A percentile compares a stretch with the other conserved stretches of the same genome.
Evolutionary conservation across 2,113 vertebrate species (phyloP).

Genomic region (Delphinus delphis): DNA sequence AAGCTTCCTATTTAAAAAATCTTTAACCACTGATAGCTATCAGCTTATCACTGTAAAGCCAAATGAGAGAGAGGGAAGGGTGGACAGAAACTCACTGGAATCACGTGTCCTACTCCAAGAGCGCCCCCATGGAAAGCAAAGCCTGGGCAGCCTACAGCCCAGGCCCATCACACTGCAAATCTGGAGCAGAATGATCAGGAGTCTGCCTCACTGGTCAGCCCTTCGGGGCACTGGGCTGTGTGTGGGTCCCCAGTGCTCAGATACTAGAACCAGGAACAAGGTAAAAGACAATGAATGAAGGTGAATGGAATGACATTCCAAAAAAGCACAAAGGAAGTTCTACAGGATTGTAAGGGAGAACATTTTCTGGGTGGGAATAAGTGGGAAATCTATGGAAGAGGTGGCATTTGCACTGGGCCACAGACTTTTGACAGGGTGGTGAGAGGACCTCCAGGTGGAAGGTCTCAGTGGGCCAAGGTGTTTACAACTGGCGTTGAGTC

Average conservation of each 20-base stretch:
- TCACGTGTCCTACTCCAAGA: background rate
- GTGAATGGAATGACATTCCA: too few species aligned
- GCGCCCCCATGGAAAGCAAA: accelerated
- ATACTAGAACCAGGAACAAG: background rate
- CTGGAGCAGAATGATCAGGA: background rate
- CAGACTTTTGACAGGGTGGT: background rate
- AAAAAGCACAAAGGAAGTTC: background rate
- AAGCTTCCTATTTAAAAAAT: background rate
- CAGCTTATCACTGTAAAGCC: background rate
- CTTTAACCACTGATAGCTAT: background rate
- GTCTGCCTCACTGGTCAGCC: background rate
- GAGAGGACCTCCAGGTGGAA: background rate
- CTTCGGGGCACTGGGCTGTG: background rate
- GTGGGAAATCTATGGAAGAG: background rate
- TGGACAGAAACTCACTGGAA: background rate
- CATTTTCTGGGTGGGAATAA: background rate
- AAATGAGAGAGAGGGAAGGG: too few species aligned
- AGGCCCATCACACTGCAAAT: too few species aligned
- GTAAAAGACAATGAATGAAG: background rate
- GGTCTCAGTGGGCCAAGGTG: background rate
- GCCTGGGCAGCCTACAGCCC: background rate
- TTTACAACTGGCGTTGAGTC: background rate
- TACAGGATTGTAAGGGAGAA: background rate
- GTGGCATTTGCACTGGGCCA: background rate
- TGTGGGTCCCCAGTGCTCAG: background rate